These are phyloP conservation scores for Panthera leo DNA, from an alignment of 2,113 vertebrate species.

Conservation along the genomic window DNA sequence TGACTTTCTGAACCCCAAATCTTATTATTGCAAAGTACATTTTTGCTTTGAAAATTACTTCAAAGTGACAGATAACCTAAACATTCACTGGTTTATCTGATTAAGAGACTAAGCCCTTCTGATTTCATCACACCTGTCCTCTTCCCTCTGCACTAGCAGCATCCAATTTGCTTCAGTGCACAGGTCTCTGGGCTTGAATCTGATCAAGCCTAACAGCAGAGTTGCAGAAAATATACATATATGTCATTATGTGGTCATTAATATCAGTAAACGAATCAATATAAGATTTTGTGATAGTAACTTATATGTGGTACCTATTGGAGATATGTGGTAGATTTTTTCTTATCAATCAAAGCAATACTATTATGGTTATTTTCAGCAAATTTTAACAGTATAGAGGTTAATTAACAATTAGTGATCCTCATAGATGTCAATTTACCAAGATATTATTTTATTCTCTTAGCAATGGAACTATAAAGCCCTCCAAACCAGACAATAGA, in stretches of 20 bases:
- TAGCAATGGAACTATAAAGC: background rate
- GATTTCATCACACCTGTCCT: background rate
- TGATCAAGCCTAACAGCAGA: background rate
- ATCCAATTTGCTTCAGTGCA: background rate
- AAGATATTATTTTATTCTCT: background rate
- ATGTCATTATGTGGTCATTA: background rate
- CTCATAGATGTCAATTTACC: background rate
- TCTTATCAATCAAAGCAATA: background rate
- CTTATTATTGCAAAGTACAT: background rate
- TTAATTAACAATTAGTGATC: background rate
- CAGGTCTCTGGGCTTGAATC: background rate
- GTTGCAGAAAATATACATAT: background rate
- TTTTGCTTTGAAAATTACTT: constrained; percentile 55
- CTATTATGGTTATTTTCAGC: background rate
- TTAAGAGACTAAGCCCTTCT: background rate
- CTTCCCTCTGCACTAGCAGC: background rate
- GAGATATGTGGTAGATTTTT: background rate
- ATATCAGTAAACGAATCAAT: background rate
- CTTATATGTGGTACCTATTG: background rate
- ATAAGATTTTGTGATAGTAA: background rate
- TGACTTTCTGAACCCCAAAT: background rate
- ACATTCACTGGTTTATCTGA: background rate
- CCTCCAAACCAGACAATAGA: background rate
- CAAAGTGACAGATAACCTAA: constrained; percentile 19
- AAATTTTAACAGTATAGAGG: background rate